These are phyloP conservation scores for Diplodus puntazzo DNA, from an alignment of 2,797 vertebrate genomes.

Conservation along the genomic window DNA sequence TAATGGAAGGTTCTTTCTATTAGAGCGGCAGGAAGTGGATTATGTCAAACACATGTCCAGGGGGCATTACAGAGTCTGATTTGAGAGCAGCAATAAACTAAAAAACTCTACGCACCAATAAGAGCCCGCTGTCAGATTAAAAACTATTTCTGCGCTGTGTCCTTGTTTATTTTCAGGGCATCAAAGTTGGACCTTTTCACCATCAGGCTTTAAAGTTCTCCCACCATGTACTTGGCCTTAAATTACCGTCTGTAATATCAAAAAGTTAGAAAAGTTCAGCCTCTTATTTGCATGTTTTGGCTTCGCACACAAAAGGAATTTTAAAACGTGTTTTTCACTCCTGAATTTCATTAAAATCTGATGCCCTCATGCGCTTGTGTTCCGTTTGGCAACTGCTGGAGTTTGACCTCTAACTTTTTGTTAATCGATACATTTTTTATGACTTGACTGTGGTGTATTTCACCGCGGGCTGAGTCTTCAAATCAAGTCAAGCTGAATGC, in stretches of 20 bases:
- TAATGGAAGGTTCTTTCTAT: neutral
- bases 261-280: slow-evolving; percentile 1
- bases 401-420: slow-evolving; percentile 22
- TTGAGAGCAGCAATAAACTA: neutral
- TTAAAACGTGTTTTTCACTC: neutral
- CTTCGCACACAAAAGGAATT: neutral
- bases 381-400: neutral
- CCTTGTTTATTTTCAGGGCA: neutral
- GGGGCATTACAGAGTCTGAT: neutral
- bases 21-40: neutral
- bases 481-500: slow-evolving; percentile 24
- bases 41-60: slow-evolving; percentile 10
- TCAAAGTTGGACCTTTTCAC: neutral
- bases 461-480: slow-evolving; percentile 9
- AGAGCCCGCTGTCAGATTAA: slow-evolving; percentile 14
- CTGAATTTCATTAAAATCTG: neutral
- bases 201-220: neutral
- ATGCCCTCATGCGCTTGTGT: neutral
- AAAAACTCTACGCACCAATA: neutral
- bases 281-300: neutral
- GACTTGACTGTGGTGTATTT: neutral
- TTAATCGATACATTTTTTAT: slow-evolving; percentile 46
- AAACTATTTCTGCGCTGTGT: neutral
- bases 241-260: neutral
- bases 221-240: neutral